Base-by-base conservation (phyloP, 2,113 vertebrate species). In the Bubalus kerabau region DNA sequence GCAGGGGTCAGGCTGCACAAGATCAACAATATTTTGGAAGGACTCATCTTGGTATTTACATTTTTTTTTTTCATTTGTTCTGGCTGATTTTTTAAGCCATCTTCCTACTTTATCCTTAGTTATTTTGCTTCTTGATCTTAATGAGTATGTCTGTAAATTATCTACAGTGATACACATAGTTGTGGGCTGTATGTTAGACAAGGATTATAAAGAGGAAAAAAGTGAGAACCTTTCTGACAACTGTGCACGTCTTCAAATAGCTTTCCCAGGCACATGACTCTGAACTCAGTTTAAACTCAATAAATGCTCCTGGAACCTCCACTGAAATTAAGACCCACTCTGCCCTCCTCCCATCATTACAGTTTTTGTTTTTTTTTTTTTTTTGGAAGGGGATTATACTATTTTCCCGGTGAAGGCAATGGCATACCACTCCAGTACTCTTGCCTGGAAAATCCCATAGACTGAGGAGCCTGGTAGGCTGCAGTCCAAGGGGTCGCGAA, bases 311-410 rank as follows among this genome's bases (percentile, higher is more conserved):
- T 96, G 52, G 94, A 89, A 93, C 64, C 40, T 59, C 62, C 50
- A 23, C 23, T 67, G 81, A 95, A 92, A 96, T 78, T 48, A 97
- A 40, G 56, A 30, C 62, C 46, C 24, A 60, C 82, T 94, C 64
- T 84, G 26, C 57, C 48, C 84, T 90, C 90, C 81, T 90, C 67
- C 93, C 64, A 96, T 88, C 57, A 92, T 95, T 96, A 95, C 76
- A 92, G n/a, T 98, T 74, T 80, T 46, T 46, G 40, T 40, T 40
- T 40, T 7, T 46, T 46, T 46, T 6, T 43, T 46, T 7, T 7
- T 97, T 97, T 85, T 86, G 93, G 86, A 91, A 97, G 36, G 50
- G 24, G 30, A 98, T 98, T 98, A 96, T 85, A 88, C 95, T 36
- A 82, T 36, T 98, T 98, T 97, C 36, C 89, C 43, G 43, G 43